A percentile compares a stretch with the other conserved stretches of the same genome.
Conservation (phyloP, 2,888 invertebrate genomes). For the Didymodactylos carnosus region DNA sequence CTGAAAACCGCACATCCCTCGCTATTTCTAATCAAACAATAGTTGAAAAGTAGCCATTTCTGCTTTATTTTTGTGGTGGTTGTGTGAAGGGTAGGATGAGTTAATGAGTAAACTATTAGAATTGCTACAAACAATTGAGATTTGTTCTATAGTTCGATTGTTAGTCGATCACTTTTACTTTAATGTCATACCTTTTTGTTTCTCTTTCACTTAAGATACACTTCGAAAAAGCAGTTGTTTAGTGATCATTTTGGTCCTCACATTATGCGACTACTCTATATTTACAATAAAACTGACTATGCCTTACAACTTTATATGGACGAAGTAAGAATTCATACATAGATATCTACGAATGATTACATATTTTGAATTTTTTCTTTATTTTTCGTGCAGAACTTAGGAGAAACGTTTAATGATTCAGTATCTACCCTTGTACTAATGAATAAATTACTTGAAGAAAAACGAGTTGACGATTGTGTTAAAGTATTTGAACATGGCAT, state of each 20-base stretch:
- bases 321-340: neutral
- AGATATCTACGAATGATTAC: too few relatives aligned
- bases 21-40: too few relatives aligned
- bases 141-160: too few relatives aligned
- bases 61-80: too few relatives aligned
- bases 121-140: too few relatives aligned
- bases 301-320: neutral
- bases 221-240: neutral
- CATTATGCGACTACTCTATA: neutral
- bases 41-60: too few relatives aligned
- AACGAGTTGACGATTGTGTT: neutral
- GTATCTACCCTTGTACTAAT: neutral
- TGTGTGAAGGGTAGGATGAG: too few relatives aligned
- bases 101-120: too few relatives aligned
- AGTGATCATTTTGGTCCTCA: neutral
- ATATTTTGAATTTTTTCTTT: neutral
- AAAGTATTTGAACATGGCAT: neutral
- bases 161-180: too few relatives aligned
- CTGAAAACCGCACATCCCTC: too few relatives aligned
- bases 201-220: neutral
- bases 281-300: neutral
- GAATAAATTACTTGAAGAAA: neutral
- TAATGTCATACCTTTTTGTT: too few relatives aligned
- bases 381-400: neutral
- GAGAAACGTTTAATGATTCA: neutral